Percentiles rank a stretch among this genome's conserved stretches.
phyloP scores from a whole-genome alignment of 2,888 invertebrate species.

The Netelia virgata region DNA sequence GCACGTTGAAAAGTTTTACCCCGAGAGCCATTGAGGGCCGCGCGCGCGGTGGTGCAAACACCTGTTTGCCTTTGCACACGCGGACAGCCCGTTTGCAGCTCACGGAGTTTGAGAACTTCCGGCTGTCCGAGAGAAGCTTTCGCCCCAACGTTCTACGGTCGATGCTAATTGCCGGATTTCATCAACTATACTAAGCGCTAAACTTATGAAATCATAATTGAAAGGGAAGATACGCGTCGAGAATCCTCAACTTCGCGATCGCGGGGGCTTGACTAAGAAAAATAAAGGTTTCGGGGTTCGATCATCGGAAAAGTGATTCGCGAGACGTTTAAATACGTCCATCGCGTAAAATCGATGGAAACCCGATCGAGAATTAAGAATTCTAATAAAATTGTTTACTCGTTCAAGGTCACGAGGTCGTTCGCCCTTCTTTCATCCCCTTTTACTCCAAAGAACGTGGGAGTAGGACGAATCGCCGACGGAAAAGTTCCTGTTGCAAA shows the following conservation, averaged over 20 bases:
- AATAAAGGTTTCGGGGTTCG: too few relatives aligned
- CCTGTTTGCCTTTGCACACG: conserved; percentile 64
- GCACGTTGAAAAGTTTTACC: conserved; percentile 65
- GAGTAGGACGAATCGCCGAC: too few relatives aligned
- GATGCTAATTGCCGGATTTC: conserved; percentile 49
- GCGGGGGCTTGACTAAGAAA: neutral
- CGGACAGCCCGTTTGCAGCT: neutral
- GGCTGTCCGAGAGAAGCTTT: conserved; percentile 8
- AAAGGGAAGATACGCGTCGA: conserved; percentile 53
- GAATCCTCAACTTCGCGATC: conserved; percentile 40
- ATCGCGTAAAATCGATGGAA: too few relatives aligned
- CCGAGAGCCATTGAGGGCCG: conserved; percentile 35
- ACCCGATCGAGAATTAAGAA: too few relatives aligned
- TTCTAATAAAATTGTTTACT: too few relatives aligned
- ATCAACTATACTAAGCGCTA: conserved; percentile 8
- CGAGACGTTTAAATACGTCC: too few relatives aligned
- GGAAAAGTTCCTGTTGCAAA: too few relatives aligned
- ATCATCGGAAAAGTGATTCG: too few relatives aligned
- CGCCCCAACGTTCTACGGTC: conserved; percentile 6
- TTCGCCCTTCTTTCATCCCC: too few relatives aligned
- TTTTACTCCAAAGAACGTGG: too few relatives aligned
- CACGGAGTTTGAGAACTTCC: conserved; percentile 15
- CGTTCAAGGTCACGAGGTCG: too few relatives aligned
- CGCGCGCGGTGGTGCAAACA: conserved; percentile 59
- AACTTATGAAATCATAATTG: conserved; percentile 34